phyloP scores from a whole-genome alignment of 2,113 vertebrate genomes.

The Aix galericulata region DNA sequence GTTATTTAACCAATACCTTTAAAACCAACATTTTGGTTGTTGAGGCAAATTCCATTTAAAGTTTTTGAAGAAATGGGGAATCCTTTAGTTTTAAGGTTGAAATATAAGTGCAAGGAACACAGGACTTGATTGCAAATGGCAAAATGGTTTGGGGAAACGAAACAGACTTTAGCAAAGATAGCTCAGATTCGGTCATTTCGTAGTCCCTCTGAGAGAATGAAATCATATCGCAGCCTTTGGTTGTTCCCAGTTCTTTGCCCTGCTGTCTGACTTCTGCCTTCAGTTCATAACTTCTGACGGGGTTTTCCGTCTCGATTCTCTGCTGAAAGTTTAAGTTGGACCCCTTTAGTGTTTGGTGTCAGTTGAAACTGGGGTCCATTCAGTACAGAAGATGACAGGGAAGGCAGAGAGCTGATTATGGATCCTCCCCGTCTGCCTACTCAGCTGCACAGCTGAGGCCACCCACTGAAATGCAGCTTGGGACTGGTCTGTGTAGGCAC shows the following conservation, averaged over 20 bases:
- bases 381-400: background rate
- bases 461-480: background rate
- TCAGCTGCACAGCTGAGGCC: background rate
- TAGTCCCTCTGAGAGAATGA: background rate
- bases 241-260: background rate
- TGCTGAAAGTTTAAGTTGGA: background rate
- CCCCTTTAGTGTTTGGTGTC: background rate
- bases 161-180: constrained; percentile 1
- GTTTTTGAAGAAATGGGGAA: background rate
- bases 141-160: background rate
- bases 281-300: background rate
- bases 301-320: background rate
- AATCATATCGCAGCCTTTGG: background rate
- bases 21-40: background rate
- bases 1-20: background rate
- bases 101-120: background rate
- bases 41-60: background rate
- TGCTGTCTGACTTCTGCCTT: background rate
- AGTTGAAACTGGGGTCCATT: background rate
- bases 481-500: background rate
- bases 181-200: background rate
- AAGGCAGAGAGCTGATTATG: background rate
- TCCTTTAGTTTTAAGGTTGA: background rate
- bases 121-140: background rate
- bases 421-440: background rate